A percentile compares a stretch with the other conserved stretches of the same genome.
These are phyloP conservation scores for Macrochelys suwanniensis DNA, from an alignment of 2,797 vertebrate genomes.

Conservation along the genomic window DNA sequence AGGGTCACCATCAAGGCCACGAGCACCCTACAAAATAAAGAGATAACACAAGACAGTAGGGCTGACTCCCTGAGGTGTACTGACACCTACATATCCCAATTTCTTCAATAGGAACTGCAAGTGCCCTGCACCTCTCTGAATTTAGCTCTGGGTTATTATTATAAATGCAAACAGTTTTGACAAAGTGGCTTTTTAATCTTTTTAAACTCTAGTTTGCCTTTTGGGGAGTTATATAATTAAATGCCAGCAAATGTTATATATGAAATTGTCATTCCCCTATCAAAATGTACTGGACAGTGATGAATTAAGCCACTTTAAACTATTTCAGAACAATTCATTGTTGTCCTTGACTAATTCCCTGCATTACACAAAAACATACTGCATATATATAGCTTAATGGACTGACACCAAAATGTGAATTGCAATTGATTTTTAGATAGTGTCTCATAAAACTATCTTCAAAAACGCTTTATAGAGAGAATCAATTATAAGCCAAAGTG, in stretches of 20 bases:
- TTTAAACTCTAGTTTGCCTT: fast-evolving
- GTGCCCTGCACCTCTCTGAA: neutral
- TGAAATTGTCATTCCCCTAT: neutral
- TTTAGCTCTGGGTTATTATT: neutral
- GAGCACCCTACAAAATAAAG: conserved; percentile 85
- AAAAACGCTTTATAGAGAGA: neutral
- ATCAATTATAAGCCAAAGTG: neutral
- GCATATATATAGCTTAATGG: neutral
- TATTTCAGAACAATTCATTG: neutral
- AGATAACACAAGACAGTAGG: neutral
- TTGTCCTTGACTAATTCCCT: neutral
- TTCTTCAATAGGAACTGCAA: neutral
- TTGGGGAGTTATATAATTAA: neutral
- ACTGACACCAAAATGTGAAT: neutral
- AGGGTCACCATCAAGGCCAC: conserved; percentile 92
- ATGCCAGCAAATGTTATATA: neutral
- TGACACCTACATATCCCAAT: neutral
- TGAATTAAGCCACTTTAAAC: neutral
- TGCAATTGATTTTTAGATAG: neutral
- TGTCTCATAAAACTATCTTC: neutral
- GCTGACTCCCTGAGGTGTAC: neutral
- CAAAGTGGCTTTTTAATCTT: neutral
- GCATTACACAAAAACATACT: neutral
- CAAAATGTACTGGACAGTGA: neutral
- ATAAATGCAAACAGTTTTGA: neutral